These are phyloP conservation scores for Watsonalla binaria DNA, from an alignment of 2,888 invertebrate genomes.

Conservation along the genomic window DNA sequence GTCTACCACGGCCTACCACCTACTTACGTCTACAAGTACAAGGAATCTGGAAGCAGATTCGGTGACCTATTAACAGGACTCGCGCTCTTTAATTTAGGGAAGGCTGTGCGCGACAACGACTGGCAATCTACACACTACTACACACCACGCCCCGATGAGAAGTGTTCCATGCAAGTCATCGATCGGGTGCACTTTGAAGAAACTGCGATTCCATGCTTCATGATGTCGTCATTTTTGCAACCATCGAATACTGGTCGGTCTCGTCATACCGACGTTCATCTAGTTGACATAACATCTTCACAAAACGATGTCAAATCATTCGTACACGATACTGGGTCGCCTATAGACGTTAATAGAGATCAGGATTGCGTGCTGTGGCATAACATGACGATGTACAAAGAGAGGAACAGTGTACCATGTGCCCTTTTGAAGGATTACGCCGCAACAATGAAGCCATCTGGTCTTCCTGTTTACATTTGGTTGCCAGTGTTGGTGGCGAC, in stretches of 20 bases:
- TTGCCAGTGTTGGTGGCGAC: slow-evolving; percentile 48
- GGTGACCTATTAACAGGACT: slow-evolving; percentile 58
- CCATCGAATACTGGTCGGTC: slow-evolving; percentile 30
- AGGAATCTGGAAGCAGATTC: slow-evolving; percentile 53
- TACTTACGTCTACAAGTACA: slow-evolving; percentile 59
- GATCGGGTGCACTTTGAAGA: slow-evolving; percentile 53
- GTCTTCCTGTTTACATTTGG: slow-evolving; percentile 63
- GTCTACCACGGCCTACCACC: slow-evolving; percentile 62
- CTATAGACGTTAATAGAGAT: slow-evolving; percentile 42
- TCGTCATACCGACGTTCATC: neutral
- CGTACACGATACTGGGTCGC: slow-evolving; percentile 34
- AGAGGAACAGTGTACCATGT: slow-evolving; percentile 52
- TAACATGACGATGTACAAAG: slow-evolving; percentile 44
- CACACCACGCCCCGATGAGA: slow-evolving; percentile 40
- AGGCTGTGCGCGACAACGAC: slow-evolving; percentile 36
- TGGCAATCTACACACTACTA: slow-evolving; percentile 43
- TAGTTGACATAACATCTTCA: slow-evolving; percentile 53
- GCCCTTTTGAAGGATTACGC: slow-evolving; percentile 57
- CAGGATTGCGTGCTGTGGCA: slow-evolving; percentile 66
- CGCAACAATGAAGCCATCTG: slow-evolving; percentile 52
- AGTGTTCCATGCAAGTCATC: slow-evolving; percentile 60
- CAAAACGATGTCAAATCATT: slow-evolving; percentile 48
- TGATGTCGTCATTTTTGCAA: slow-evolving; percentile 64
- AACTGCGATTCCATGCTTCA: slow-evolving; percentile 56
- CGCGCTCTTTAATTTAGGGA: slow-evolving; percentile 64